Evolutionary conservation across 2,888 invertebrate genomes (phyloP).

Genomic region (Scaeva pyrastri): DNA sequence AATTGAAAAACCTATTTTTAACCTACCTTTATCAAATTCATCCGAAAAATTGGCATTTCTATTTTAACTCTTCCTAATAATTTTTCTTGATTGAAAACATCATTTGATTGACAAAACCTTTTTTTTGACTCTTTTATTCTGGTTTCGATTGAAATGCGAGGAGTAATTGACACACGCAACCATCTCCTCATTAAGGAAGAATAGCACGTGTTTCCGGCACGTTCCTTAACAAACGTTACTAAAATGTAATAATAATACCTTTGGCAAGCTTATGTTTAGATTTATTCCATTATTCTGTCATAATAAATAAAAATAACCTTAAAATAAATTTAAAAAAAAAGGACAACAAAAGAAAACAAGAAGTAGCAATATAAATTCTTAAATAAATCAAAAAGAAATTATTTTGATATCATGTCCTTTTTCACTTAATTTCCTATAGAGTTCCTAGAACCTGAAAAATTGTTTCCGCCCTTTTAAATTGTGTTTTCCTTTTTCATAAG

Average conservation of each 20-base stretch:
- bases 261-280: neutral
- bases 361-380: neutral
- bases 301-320: neutral
- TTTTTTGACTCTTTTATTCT: too few species aligned
- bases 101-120: too few species aligned
- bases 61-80: too few species aligned
- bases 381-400: constrained; percentile 27
- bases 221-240: neutral
- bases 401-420: constrained; percentile 17
- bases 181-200: too few species aligned
- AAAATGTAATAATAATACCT: neutral
- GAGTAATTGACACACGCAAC: too few species aligned
- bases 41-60: too few species aligned
- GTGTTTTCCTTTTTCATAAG: neutral
- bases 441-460: constrained; percentile 5
- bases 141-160: too few species aligned
- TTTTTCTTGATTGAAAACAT: too few species aligned
- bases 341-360: neutral
- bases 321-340: neutral
- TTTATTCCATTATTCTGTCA: neutral
- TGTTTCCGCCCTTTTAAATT: constrained; percentile 13
- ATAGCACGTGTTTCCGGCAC: neutral
- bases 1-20: too few species aligned
- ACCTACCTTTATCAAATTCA: too few species aligned
- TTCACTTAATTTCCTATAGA: constrained; percentile 29